Percentiles rank a stretch among this genome's conserved stretches.
phyloP scores from a whole-genome alignment of 1,140 invertebrate species.

The Drosophila kepulauana region DNA sequence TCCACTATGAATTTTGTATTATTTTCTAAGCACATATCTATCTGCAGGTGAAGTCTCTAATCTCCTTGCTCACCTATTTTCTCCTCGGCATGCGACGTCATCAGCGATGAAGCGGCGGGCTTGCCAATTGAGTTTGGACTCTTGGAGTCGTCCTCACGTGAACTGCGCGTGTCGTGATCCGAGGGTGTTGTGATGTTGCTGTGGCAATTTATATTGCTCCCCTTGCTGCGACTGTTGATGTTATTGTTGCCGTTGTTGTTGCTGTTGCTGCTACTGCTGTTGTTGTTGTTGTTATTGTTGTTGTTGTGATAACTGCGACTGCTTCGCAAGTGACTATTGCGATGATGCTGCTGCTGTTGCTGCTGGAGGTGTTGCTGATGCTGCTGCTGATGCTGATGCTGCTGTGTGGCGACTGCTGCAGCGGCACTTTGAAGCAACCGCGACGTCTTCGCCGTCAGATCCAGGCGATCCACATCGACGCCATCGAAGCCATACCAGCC shows the following conservation, averaged over 20 bases:
- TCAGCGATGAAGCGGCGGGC: conserved; percentile 22
- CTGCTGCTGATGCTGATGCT: conserved; percentile 68
- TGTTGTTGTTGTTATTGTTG: conserved; percentile 65
- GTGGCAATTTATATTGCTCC: conserved; percentile 35
- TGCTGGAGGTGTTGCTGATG: conserved; percentile 40
- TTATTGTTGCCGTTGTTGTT: conserved; percentile 57
- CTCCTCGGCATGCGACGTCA: conserved; percentile 65
- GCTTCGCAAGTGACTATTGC: conserved; percentile 58
- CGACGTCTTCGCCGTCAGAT: conserved; percentile 77
- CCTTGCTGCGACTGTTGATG: conserved; percentile 42
- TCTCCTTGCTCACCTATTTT: conserved; percentile 71
- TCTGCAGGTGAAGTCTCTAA: too few species aligned
- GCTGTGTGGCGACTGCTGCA: conserved; percentile 68
- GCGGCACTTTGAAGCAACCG: conserved; percentile 74
- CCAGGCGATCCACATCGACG: conserved; percentile 86
- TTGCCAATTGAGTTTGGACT: conserved; percentile 81
- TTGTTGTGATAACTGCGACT: conserved; percentile 68
- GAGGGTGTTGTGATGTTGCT: conserved; percentile 76
- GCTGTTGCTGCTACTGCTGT: conserved; percentile 48
- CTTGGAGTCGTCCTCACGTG: conserved; percentile 82
- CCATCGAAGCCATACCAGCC: conserved; percentile 95
- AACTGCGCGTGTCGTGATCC: conserved; percentile 81
- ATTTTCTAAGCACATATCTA: neutral
- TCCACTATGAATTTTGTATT: too few species aligned
- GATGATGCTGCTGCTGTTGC: conserved; percentile 35